A percentile compares a stretch with the other conserved stretches of the same genome.
Conservation (phyloP, 2,888 invertebrate genomes). For the Cantharis flavilabris region DNA sequence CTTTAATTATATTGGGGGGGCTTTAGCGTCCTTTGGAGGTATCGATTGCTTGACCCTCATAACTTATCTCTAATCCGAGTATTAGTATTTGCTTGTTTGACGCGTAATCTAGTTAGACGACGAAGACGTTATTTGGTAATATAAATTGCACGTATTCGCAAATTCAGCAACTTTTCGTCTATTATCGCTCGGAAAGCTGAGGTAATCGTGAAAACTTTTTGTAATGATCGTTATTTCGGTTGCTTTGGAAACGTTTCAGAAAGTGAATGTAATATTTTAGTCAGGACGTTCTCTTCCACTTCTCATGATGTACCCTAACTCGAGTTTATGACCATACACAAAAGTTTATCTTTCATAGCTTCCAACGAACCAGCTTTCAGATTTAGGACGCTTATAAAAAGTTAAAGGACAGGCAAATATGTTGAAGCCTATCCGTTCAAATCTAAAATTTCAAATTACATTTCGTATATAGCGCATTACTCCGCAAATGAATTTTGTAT, state of each 20-base stretch:
- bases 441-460: conserved; percentile 5
- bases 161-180: conserved; percentile 11
- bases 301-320: conserved; percentile 21
- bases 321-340: conserved; percentile 27
- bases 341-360: conserved; percentile 26
- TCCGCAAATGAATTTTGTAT: not conserved
- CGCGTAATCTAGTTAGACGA: conserved; percentile 10
- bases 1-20: conserved; percentile 23
- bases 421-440: conserved; percentile 17
- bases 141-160: conserved; percentile 13
- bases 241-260: conserved; percentile 13
- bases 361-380: conserved; percentile 20
- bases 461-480: not conserved
- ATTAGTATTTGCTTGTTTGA: conserved; percentile 14
- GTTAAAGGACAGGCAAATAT: conserved; percentile 29
- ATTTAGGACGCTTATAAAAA: conserved; percentile 31
- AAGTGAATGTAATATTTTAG: conserved; percentile 20
- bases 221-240: conserved; percentile 15
- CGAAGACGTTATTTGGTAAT: conserved; percentile 7
- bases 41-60: conserved; percentile 25
- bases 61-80: conserved; percentile 12
- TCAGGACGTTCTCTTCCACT: conserved; percentile 17
- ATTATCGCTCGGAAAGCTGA: not conserved
- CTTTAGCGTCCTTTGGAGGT: not conserved
- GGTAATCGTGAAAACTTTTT: conserved; percentile 11